Conservation (phyloP, 2,888 invertebrate genomes). For the Euzophera pinguis region DNA sequence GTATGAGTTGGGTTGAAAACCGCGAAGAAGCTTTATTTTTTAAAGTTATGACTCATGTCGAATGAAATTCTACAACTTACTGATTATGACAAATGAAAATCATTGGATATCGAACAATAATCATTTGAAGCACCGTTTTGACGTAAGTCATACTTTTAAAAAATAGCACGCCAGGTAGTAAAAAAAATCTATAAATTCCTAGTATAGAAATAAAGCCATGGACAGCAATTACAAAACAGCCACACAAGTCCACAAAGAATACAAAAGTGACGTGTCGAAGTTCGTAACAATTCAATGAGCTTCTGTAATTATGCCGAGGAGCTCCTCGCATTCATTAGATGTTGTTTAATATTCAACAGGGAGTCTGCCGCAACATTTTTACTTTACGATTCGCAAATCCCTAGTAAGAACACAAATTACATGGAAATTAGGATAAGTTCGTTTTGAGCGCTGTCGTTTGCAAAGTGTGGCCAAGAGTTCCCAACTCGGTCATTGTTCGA, state of each 20-base stretch:
- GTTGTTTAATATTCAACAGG: slow-evolving; percentile 68
- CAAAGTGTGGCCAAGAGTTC: slow-evolving; percentile 31
- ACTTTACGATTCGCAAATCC: slow-evolving; percentile 46
- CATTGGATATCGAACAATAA: no score
- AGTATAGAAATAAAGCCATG: no score
- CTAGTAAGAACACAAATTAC: slow-evolving; percentile 54
- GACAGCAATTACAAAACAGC: slow-evolving; percentile 24
- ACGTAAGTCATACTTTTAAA: no score
- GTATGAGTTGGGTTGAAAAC: no score
- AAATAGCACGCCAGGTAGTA: no score
- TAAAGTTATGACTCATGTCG: no score
- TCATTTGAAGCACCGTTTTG: no score
- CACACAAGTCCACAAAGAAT: slow-evolving; percentile 40
- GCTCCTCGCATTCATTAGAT: slow-evolving; percentile 62
- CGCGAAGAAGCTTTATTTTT: no score
- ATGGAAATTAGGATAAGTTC: slow-evolving; percentile 61
- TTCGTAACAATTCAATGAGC: slow-evolving; percentile 66
- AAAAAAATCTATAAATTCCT: no score
- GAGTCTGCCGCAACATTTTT: slow-evolving; percentile 46
- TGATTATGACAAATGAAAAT: no score
- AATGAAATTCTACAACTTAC: no score
- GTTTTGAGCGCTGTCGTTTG: slow-evolving; percentile 32
- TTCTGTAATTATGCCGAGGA: slow-evolving; percentile 61
- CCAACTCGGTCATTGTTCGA: slow-evolving; percentile 34
- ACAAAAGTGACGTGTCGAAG: slow-evolving; percentile 42